These are phyloP conservation scores for Zaprionus davidi DNA, from an alignment of 1,140 invertebrate genomes.

Conservation along the genomic window DNA sequence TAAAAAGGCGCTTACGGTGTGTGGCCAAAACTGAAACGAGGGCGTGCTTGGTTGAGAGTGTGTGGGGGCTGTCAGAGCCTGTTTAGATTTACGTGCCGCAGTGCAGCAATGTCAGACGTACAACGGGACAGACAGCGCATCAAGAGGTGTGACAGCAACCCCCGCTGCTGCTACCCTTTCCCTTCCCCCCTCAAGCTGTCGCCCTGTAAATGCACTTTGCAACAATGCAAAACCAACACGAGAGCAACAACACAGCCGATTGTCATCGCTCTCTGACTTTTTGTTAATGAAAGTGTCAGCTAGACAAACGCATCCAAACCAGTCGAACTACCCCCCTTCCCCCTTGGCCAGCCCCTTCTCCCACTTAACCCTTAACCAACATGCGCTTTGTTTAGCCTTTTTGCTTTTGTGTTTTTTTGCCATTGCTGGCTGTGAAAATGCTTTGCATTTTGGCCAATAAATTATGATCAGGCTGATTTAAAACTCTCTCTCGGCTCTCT, in stretches of 20 bases:
- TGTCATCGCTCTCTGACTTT: constrained; percentile 77
- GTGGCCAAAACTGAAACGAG: background rate
- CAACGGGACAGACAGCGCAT: constrained; percentile 49
- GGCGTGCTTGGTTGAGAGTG: background rate
- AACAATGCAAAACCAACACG: constrained; percentile 73
- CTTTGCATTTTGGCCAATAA: constrained; percentile 69
- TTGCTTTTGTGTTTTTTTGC: constrained; percentile 13
- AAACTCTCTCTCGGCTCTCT: constrained; percentile 7
- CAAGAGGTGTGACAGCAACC: constrained; percentile 49
- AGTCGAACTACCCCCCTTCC: background rate
- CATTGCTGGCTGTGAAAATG: constrained; percentile 25
- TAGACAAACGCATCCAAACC: constrained; percentile 66
- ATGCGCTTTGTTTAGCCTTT: constrained; percentile 18
- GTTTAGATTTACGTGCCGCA: constrained; percentile 82
- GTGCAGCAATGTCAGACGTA: constrained; percentile 68
- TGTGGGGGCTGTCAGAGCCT: constrained; percentile 72
- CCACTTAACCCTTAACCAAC: background rate
- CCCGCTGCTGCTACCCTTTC: background rate
- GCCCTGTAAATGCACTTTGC: constrained; percentile 61
- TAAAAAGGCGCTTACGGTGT: constrained; percentile 58
- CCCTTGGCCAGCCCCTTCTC: background rate
- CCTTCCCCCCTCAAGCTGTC: background rate
- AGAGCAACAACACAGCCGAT: constrained; percentile 33
- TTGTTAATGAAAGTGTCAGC: constrained; percentile 82
- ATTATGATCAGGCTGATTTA: constrained; percentile 80